Evolutionary conservation across 2,888 invertebrate genomes (phyloP), one percentile per base, ranked within the genome.

Genomic region (Agrochola circellaris): DNA sequence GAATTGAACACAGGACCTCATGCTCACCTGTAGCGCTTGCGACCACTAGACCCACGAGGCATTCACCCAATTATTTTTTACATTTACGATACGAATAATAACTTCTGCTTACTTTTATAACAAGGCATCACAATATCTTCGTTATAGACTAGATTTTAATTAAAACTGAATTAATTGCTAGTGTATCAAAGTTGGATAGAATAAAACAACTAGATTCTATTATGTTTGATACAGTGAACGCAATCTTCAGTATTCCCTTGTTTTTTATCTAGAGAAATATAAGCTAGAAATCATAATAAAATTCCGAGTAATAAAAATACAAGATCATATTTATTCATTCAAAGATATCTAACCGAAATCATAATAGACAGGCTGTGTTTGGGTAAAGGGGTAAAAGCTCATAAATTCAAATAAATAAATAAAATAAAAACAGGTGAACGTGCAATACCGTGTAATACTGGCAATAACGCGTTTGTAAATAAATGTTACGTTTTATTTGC

Each of bases 361-460:
- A 81, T 65, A 73, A 69, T 30, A 61, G 8, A 34, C 34, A 42
- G 15, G 34, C 26, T 56, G 15, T 8, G 34, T 61, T 61, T 48
- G 15, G 30, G 9, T 30, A 65, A 81, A 69, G 61, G 48, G 51
- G 42, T 72, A 77, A 67, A 77, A 58, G 20, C 74, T 77, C 74
- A 85, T 82, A 77, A 64, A 75, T 85, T 77, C 72, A 82, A 75
- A 84, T 83, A 81, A 81, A 84, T 83, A 81, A 81, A 83, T 75
- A 83, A 82, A 65, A 82, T 81, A 83, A 82, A 69, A 82, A 77
- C 74, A 60, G 71, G 65, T 69, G 51, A 75, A 42, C 82, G 77
- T 77, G 67, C 68, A 83, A 76, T 81, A 82, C 60, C 60, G 62
- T 77, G 82, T 85, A 85, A 84, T 85, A 56, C 82, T 56, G 72